These are phyloP conservation scores for Charina bottae DNA, from an alignment of 2,113 vertebrate genomes.

Conservation along the genomic window DNA sequence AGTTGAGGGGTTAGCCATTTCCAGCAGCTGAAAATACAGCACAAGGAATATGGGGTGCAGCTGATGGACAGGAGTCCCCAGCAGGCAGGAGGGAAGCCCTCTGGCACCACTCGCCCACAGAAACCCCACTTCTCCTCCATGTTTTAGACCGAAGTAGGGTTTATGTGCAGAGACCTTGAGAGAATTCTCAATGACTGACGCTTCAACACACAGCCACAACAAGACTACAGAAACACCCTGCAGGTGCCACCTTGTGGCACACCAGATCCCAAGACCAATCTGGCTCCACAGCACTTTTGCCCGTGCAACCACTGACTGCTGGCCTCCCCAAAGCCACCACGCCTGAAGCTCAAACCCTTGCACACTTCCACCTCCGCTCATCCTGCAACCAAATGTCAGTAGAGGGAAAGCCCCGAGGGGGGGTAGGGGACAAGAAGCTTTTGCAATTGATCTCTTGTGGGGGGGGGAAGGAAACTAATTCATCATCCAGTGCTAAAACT, in stretches of 20 bases:
- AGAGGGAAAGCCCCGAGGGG: neutral
- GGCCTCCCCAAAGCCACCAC: neutral
- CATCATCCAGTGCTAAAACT: neutral
- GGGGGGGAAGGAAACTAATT: neutral
- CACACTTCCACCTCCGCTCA: neutral
- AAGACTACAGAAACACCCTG: neutral
- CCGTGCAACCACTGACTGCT: neutral
- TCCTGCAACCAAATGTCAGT: neutral
- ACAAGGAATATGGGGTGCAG: neutral
- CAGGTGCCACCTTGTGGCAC: neutral
- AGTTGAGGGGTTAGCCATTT: neutral
- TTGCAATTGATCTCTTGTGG: neutral
- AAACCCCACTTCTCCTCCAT: neutral
- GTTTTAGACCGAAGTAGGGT: accelerated
- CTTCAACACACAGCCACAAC: neutral
- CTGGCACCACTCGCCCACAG: neutral
- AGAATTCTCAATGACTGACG: neutral
- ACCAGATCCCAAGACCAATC: neutral
- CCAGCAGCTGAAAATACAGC: neutral
- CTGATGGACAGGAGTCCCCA: too few species aligned
- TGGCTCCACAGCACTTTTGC: neutral
- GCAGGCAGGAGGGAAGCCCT: neutral
- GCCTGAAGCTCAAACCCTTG: neutral
- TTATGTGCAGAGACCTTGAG: neutral
- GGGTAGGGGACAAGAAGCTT: neutral